Evolutionary conservation across 2,888 invertebrate genomes (phyloP), one percentile per base, ranked within the genome.

Genomic region (Scotopteryx bipunctaria): DNA sequence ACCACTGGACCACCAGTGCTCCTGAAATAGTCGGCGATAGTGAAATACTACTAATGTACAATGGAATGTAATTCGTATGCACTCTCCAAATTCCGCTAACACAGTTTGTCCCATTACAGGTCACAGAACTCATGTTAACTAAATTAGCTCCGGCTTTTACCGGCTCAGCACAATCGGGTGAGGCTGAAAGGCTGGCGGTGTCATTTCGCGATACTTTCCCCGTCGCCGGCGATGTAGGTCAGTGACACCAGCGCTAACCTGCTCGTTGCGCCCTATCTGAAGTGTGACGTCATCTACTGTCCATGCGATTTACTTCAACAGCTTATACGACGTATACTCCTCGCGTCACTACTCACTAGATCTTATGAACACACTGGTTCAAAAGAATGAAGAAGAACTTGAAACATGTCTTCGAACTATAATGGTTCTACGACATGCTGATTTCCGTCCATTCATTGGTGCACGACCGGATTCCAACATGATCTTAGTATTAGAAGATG

Each of bases 201-300:
- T 76, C 72, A 75, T 74, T 76, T 73, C 66, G 63, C 69, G 65
- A 60, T 67, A 69, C 71, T 73, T 74, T 77, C 69, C 68, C 63
- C 63, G 66, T 65, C 71, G 58, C 47, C 55, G 68, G 45, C 63
- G 66, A 79, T 72, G 64, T 80, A 78, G 81, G 81, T 81, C 81
- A 76, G 57, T 63, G 61, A 70, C 69, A 69, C 69, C 71, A 57
- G 68, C 50, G 40, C 51, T 66, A 67, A 66, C 63, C 60, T 59
- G 63, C 62, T 67, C 62, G 35, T 54, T 43, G 43, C 16, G 17
- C 23, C 62, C 47, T 53, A 67, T 67, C 61, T 66, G 50, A 63
- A 69, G 66, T 69, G 63, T 66, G 64, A 60, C 64, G 56, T 35
- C 50, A 55, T 59, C 45, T 50, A 19, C 44, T 44, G 43, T 40